Percentiles rank a stretch among this genome's conserved stretches.
Conservation (phyloP, 2,113 vertebrate species). For the Syrrhaptes paradoxus region DNA sequence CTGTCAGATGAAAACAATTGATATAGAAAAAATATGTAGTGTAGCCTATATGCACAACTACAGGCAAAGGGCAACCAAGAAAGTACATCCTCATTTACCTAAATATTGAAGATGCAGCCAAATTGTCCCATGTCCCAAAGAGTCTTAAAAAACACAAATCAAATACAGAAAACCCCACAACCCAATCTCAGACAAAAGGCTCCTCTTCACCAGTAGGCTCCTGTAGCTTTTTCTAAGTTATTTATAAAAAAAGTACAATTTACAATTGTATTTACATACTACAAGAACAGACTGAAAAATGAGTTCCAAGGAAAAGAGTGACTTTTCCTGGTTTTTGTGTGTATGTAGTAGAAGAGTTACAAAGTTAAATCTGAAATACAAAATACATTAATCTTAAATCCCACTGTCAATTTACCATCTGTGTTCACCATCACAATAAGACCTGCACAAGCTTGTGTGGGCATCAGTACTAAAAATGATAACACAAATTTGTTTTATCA, state of each 20-base stretch:
- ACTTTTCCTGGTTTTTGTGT: neutral
- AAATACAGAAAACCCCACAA: neutral
- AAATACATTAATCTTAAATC: neutral
- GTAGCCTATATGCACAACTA: neutral
- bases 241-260: neutral
- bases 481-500: neutral
- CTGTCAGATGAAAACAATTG: neutral
- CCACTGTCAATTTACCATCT: neutral
- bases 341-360: neutral
- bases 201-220: neutral
- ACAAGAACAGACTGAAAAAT: neutral
- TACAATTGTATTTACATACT: neutral
- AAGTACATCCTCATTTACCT: neutral
- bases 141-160: neutral
- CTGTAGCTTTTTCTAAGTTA: neutral
- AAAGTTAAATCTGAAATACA: neutral
- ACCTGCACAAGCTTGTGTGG: neutral
- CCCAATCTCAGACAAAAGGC: fast-evolving
- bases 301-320: neutral
- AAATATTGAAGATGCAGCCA: neutral
- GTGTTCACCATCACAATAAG: neutral
- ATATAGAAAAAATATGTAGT: neutral
- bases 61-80: neutral
- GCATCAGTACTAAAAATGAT: neutral
- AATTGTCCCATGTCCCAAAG: neutral